Base-by-base conservation (phyloP, 2,797 vertebrate genomes). In the Syngnathus rostellatus region DNA sequence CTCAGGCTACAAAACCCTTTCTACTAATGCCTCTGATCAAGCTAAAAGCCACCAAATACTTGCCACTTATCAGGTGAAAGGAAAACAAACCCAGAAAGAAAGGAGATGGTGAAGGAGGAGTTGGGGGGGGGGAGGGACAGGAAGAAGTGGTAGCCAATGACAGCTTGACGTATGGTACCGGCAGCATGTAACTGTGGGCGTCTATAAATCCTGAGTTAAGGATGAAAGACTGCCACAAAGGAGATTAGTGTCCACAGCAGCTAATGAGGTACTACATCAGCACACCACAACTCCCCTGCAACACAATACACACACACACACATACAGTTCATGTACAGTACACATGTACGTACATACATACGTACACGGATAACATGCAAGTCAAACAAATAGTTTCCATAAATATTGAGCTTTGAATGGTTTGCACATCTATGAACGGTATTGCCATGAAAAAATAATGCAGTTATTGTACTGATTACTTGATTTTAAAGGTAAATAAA, bases 191-290 rank as follows among this genome's bases (percentile, higher is more conserved):
- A 91, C 89, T 87, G 73, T 87, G 80, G 70, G 80, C 68, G 73
- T 86, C 90, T 88, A 89, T 93, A 93, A 94, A 94, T 94, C 92
- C 89, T 80, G 85, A 73, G 16, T 83, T 91, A 86, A 93, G 89
- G 90, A 93, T 93, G 93, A 92, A 90, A 85, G 86, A 88, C 87
- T 87, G 87, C 89, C 85, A 93, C 90, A 91, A 90, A 89, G 81
- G 84, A 88, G 79, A 92, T 90, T 91, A 91, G 83, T 90, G 89
- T 91, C 85, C 86, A 90, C 87, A 83, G 77, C 79, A 77, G 83
- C 82, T 89, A 93, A 94, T 92, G 89, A 88, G 87, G 82, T 83
- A 79, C 77, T 86, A 84, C 67, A 86, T 88, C 81, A 86, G 77
- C 73, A 66, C 72, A 73, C 71, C 76, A 23, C 38, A 70, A 79